Evolutionary conservation across 2,113 vertebrate genomes (phyloP).

Genomic region (Barbus barbus): DNA sequence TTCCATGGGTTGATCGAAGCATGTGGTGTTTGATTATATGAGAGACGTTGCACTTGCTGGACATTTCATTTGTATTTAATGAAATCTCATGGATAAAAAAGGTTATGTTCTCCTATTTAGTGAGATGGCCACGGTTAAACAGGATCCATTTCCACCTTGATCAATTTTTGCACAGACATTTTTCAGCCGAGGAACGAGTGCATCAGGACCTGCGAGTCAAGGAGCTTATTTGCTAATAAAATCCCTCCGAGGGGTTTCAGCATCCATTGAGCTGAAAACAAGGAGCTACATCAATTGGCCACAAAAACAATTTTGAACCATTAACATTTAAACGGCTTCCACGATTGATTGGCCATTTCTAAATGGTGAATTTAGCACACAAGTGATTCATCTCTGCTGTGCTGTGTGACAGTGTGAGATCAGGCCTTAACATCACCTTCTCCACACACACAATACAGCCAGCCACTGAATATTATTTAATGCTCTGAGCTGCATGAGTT

Average conservation of each 20-base stretch:
- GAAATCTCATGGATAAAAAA: background rate
- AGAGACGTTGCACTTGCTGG: background rate
- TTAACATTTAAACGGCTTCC: slow-evolving; percentile 41
- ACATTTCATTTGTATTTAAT: background rate
- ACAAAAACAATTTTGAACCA: background rate
- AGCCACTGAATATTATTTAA: background rate
- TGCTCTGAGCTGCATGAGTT: background rate
- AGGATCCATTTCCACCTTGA: background rate
- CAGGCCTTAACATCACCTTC: background rate
- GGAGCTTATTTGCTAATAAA: background rate
- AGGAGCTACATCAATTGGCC: background rate
- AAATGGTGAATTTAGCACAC: slow-evolving; percentile 23
- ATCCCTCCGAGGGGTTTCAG: background rate
- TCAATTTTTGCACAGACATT: background rate
- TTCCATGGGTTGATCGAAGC: background rate
- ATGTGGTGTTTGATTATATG: background rate
- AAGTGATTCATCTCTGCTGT: slow-evolving; percentile 10
- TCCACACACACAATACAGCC: background rate
- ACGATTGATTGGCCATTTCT: slow-evolving; percentile 19
- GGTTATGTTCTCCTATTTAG: background rate
- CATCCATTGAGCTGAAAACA: background rate
- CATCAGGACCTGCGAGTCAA: background rate
- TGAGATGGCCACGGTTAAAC: background rate
- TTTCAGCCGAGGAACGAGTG: background rate
- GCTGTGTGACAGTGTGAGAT: background rate